Evolutionary conservation across 2,797 vertebrate genomes (phyloP).

Genomic region (Luscinia luscinia): DNA sequence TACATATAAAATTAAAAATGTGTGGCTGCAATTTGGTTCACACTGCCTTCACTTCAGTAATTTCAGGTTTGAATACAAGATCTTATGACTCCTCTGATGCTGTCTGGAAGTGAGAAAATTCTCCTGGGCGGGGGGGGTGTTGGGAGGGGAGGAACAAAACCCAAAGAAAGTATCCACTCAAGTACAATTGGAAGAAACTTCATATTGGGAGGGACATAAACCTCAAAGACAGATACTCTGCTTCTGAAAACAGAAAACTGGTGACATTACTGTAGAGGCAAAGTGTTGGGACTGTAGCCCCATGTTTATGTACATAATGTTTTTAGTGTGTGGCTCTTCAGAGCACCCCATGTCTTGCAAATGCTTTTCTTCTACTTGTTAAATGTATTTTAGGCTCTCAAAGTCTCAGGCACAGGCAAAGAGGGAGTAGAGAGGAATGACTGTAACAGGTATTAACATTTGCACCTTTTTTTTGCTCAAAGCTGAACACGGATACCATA

Average conservation of each 20-base stretch:
- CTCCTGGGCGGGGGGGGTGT: background rate
- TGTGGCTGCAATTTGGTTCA: background rate
- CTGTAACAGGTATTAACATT: slow-evolving; percentile 41
- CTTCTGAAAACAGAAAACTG: slow-evolving; percentile 4
- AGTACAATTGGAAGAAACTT: slow-evolving; percentile 3
- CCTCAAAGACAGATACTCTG: background rate
- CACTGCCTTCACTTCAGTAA: background rate
- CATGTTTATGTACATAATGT: background rate
- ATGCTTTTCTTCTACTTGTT: slow-evolving; percentile 12
- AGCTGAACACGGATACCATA: slow-evolving; percentile 27
- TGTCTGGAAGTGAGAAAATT: slow-evolving; percentile 1
- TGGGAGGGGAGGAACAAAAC: background rate
- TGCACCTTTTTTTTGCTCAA: slow-evolving; percentile 6
- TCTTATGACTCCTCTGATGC: background rate
- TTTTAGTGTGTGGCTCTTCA: background rate
- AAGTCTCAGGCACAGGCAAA: background rate
- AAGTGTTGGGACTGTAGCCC: background rate
- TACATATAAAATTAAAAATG: background rate
- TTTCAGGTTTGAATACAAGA: background rate
- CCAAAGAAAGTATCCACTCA: background rate
- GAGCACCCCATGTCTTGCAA: background rate
- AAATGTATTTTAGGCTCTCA: slow-evolving; percentile 6
- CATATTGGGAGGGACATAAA: background rate
- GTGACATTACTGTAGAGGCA: background rate
- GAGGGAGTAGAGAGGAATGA: background rate